Evolutionary conservation across 2,113 vertebrate species (phyloP).

Genomic region (Vidua chalybeata): DNA sequence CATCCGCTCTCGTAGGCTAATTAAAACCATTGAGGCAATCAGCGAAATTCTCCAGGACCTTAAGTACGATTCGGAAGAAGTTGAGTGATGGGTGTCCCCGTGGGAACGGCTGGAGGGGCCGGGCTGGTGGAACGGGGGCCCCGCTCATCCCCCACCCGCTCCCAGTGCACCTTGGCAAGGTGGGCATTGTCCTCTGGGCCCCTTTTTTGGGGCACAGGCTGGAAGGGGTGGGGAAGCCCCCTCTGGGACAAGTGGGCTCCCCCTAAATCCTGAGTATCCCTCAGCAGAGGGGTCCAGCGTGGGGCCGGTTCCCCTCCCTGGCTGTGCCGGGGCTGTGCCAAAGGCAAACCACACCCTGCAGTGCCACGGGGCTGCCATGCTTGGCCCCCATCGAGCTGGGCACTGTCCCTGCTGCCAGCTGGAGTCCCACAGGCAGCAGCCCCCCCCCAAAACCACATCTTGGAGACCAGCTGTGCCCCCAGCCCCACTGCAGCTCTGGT

Average conservation of each 20-base stretch:
- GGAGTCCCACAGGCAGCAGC: background rate
- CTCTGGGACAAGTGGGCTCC: background rate
- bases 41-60: slow-evolving; percentile 97
- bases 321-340: rapidly evolving
- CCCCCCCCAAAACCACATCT: background rate
- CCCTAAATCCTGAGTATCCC: background rate
- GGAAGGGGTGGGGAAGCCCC: background rate
- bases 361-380: background rate
- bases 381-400: background rate
- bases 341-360: rapidly evolving
- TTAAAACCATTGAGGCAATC: slow-evolving; percentile 93
- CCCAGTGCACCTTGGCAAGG: background rate
- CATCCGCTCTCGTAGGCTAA: slow-evolving; percentile 87
- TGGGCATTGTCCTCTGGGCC: background rate
- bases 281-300: rapidly evolving
- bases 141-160: background rate
- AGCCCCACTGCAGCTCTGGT: rapidly evolving
- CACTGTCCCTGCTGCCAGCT: background rate
- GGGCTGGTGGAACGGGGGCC: background rate
- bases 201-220: background rate
- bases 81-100: slow-evolving; percentile 78
- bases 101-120: slow-evolving; percentile 15
- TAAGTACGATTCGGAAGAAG: slow-evolving; percentile 94
- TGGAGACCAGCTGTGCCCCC: background rate
- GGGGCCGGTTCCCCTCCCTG: background rate